phyloP scores from a whole-genome alignment of 1,140 invertebrate species.

The Apis dorsata region DNA sequence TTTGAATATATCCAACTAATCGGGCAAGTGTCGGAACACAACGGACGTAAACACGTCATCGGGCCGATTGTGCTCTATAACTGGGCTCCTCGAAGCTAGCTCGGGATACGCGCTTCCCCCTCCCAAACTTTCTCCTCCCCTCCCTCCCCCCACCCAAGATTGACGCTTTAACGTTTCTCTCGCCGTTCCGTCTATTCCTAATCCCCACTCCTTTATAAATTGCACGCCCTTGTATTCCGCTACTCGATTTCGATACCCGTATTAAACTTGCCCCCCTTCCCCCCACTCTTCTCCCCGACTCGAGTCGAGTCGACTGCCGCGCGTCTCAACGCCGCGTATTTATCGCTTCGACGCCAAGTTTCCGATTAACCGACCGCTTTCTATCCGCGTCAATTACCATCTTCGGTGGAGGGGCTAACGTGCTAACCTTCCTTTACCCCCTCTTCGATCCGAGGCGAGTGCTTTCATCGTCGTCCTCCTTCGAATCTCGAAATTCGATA shows the following conservation, averaged over 20 bases:
- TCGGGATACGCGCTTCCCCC: conserved; percentile 54
- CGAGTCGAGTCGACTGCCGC: not conserved
- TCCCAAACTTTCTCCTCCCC: conserved; percentile 51
- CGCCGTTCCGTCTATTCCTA: conserved; percentile 12
- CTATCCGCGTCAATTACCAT: conserved; percentile 17
- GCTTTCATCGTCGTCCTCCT: too few species aligned
- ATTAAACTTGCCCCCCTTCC: conserved; percentile 44
- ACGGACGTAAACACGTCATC: conserved; percentile 3
- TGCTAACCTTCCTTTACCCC: too few species aligned
- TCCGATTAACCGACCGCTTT: conserved; percentile 13
- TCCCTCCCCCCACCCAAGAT: conserved; percentile 18
- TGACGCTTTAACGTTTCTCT: conserved; percentile 47
- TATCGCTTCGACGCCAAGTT: conserved; percentile 28
- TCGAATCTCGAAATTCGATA: too few species aligned
- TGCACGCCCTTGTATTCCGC: conserved; percentile 34
- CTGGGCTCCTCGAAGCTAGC: conserved; percentile 36
- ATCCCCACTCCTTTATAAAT: conserved; percentile 33
- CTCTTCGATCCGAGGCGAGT: not conserved
- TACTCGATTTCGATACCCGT: conserved; percentile 22
- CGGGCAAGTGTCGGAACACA: conserved; percentile 33
- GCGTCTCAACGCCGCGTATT: not conserved
- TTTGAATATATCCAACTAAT: conserved; percentile 62
- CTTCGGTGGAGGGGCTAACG: not conserved
- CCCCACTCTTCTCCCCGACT: not conserved
- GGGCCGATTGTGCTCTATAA: conserved; percentile 57